Percentiles rank a stretch among this genome's conserved stretches.
Conservation (phyloP, 1,140 invertebrate genomes). For the Anthonomus grandis region DNA sequence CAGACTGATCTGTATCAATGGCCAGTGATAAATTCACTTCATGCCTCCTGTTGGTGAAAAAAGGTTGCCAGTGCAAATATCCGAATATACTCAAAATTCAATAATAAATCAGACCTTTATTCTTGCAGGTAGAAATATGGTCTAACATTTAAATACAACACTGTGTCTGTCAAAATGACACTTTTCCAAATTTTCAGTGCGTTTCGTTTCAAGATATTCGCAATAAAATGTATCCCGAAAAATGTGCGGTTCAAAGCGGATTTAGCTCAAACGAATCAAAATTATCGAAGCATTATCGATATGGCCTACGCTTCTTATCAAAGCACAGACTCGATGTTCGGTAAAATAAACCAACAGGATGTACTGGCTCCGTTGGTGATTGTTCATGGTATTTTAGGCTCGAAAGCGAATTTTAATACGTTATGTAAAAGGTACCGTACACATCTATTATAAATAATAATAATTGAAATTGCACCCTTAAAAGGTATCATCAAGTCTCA, state of each 20-base stretch:
- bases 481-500: constrained; percentile 55
- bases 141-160: too few relatives aligned
- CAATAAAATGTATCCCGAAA: not conserved
- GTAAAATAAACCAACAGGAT: constrained; percentile 1
- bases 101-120: too few relatives aligned
- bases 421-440: constrained; percentile 63
- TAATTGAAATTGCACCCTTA: not conserved
- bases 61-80: too few relatives aligned
- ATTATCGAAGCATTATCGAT: constrained; percentile 15
- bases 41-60: too few relatives aligned
- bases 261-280: constrained; percentile 10
- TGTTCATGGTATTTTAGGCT: constrained; percentile 78
- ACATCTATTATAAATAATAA: not conserved
- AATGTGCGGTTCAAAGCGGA: constrained; percentile 10
- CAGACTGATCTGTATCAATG: too few relatives aligned
- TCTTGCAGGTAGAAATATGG: too few relatives aligned
- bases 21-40: too few relatives aligned
- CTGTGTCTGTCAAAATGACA: constrained; percentile 6
- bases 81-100: too few relatives aligned
- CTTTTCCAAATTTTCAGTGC: constrained; percentile 13
- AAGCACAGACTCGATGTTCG: constrained; percentile 19
- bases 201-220: not conserved
- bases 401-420: constrained; percentile 79
- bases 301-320: constrained; percentile 34
- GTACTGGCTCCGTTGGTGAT: constrained; percentile 23